Conservation (phyloP, 2,888 invertebrate genomes). For the Epistrophe eligans region DNA sequence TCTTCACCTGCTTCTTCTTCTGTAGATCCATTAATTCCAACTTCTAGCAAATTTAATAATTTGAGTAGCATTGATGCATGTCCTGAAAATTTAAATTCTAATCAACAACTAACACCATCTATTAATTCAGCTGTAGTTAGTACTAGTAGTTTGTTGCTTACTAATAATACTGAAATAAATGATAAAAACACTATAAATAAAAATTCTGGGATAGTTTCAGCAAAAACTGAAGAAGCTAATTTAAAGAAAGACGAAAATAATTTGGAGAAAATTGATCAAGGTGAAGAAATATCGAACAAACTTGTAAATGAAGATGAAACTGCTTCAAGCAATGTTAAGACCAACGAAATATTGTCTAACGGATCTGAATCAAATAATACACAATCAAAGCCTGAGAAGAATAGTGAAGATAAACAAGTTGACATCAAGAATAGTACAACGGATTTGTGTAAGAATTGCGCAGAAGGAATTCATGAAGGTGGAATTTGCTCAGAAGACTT, state of each 20-base stretch:
- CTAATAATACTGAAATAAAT: slow-evolving; percentile 63
- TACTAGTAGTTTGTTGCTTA: slow-evolving; percentile 77
- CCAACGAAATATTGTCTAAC: not conserved
- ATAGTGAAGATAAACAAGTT: not conserved
- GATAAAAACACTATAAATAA: slow-evolving; percentile 52
- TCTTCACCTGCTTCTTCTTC: slow-evolving; percentile 26
- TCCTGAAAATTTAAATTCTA: slow-evolving; percentile 54
- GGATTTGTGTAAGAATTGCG: slow-evolving; percentile 62
- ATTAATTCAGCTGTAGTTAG: slow-evolving; percentile 76
- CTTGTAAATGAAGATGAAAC: not conserved
- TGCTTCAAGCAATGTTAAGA: not conserved
- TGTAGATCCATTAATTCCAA: slow-evolving; percentile 42
- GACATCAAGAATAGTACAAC: not conserved
- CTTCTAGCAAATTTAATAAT: slow-evolving; percentile 55
- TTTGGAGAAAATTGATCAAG: slow-evolving; percentile 5
- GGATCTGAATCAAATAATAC: not conserved
- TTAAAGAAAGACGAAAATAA: slow-evolving; percentile 21
- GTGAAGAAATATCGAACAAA: slow-evolving; percentile 3
- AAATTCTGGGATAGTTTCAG: slow-evolving; percentile 70
- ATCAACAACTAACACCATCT: slow-evolving; percentile 60
- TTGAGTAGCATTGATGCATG: slow-evolving; percentile 64
- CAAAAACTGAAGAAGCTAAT: slow-evolving; percentile 44
- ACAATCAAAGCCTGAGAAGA: not conserved
- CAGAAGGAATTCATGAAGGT: slow-evolving; percentile 56
- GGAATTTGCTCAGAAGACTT: not conserved